phyloP scores from a whole-genome alignment of 1,140 invertebrate genomes.

The Danaus melanippus region DNA sequence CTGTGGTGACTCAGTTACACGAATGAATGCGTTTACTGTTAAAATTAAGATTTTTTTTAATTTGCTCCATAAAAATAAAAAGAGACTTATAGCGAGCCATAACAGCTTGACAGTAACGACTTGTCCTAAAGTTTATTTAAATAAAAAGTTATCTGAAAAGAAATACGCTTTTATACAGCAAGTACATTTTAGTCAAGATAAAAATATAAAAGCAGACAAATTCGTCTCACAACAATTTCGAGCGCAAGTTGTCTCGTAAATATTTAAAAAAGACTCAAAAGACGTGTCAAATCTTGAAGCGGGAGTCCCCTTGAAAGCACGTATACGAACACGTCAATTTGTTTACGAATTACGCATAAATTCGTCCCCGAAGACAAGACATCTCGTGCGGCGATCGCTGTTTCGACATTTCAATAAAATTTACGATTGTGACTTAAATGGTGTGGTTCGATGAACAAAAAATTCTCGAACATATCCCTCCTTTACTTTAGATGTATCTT shows the following conservation, averaged over 20 bases:
- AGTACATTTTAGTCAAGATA: conserved; percentile 5
- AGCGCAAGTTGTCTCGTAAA: conserved; percentile 40
- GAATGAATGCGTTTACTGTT: conserved; percentile 20
- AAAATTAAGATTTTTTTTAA: conserved; percentile 5
- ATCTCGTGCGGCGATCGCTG: conserved; percentile 65
- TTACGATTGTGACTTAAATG: conserved; percentile 70
- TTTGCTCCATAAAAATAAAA: too few relatives aligned
- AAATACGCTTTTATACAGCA: not conserved
- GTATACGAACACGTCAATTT: conserved; percentile 64
- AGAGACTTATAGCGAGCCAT: too few relatives aligned
- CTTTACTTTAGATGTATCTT: conserved; percentile 59
- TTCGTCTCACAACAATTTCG: conserved; percentile 25
- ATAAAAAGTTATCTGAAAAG: not conserved
- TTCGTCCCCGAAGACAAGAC: conserved; percentile 65
- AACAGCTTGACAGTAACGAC: too few relatives aligned
- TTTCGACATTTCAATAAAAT: conserved; percentile 71
- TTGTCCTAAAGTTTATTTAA: not conserved
- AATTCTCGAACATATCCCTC: conserved; percentile 52
- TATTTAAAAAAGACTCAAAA: conserved; percentile 50
- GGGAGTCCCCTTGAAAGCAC: conserved; percentile 47
- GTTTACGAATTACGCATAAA: conserved; percentile 72
- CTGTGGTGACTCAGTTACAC: conserved; percentile 32
- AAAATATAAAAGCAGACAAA: conserved; percentile 20
- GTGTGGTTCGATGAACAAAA: conserved; percentile 62
- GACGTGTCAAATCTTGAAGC: conserved; percentile 62